Evolutionary conservation across 2,888 invertebrate species (phyloP), one percentile per base, ranked within the genome.

Genomic region (Elysia crispata): DNA sequence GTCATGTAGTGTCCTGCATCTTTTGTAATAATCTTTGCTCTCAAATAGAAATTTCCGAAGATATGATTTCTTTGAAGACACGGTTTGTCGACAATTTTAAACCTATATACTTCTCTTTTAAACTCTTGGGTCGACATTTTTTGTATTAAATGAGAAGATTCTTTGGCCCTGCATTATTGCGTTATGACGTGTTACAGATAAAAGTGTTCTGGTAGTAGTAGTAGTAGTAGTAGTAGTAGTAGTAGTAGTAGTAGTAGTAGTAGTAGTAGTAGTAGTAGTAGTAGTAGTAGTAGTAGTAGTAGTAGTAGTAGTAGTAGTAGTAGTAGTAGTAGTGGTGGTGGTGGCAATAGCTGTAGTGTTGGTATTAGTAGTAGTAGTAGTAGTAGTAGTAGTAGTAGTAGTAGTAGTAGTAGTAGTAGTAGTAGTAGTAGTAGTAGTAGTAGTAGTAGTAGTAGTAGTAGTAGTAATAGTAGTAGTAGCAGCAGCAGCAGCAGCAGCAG

Each of bases 261-360:
- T 15, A 74, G 54, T 15, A 74, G 54, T 31, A 74, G 54, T 31
- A 74, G 54, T 31, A 74, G 54, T 23, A 74, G 54, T 74, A 74
- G 54, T 74, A 57, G 54, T 74, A 60, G 49, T 73, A 54, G 49
- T 73, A 73, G 49, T 73, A 73, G 49, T 11, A 73, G 49, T 31
- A 57, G 15, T 41, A 74, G 15, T 54, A 25, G n/a, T 13, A 66
- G 23, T 66, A 66, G 23, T 66, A 66, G 23, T 66, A 66, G 23
- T 66, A 66, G 23, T 66, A 66, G 23, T 66, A 66, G 23, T 41
- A 41, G 41, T 11, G 11, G 41, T 3, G 11, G 41, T 41, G 11
- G 41, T 41, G 11, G 41, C 11, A 66, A 28, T 66, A 66, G 23
- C 25, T 18, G 23, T 66, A 66, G 23, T 66, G 13, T 1, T 28